These are phyloP conservation scores for Saccostrea cuccullata DNA, from an alignment of 1,140 invertebrate species.

Conservation along the genomic window DNA sequence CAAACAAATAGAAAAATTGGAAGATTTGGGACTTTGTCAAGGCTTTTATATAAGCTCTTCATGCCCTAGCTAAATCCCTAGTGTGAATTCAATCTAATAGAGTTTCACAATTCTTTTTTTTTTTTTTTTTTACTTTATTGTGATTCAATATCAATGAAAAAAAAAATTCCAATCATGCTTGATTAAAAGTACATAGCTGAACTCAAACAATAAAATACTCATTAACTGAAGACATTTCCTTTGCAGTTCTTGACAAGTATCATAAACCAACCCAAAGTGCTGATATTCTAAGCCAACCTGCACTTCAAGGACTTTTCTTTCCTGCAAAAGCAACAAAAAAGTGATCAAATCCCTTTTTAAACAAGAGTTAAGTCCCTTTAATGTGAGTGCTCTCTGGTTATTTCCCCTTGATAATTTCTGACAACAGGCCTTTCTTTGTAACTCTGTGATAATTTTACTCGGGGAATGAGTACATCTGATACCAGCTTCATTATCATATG, in stretches of 20 bases:
- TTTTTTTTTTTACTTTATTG: not conserved
- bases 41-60: no score
- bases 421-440: not conserved
- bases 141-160: not conserved
- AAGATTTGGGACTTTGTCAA: no score
- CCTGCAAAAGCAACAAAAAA: not conserved
- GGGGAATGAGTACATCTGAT: not conserved
- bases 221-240: not conserved
- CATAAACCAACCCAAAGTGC: not conserved
- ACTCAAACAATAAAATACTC: not conserved
- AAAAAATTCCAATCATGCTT: not conserved
- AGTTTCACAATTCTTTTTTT: no score
- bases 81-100: no score
- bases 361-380: constrained; percentile 23
- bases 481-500: not conserved
- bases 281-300: not conserved
- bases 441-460: not conserved
- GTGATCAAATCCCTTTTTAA: constrained; percentile 3
- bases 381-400: constrained; percentile 6
- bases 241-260: not conserved
- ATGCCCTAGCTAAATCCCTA: no score
- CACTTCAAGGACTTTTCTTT: not conserved
- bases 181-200: not conserved
- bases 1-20: no score
- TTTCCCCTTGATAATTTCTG: not conserved